A percentile compares a stretch with the other conserved stretches of the same genome.
phyloP scores from a whole-genome alignment of 2,113 vertebrate genomes.

The Anguilla japonica region DNA sequence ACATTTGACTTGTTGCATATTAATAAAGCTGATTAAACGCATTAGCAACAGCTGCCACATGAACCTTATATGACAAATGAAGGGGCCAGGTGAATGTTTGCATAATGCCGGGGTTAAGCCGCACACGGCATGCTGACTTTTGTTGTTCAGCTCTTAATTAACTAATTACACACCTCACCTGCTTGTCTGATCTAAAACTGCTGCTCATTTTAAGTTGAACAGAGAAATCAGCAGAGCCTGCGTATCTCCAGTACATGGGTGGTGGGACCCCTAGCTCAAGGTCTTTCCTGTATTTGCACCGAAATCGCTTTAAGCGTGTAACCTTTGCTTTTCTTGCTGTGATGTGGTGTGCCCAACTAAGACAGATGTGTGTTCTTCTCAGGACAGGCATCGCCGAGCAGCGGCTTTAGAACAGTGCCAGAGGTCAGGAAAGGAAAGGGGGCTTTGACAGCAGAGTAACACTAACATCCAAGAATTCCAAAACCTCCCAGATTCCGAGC shows the following conservation, averaged over 20 bases:
- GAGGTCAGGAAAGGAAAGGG: not conserved
- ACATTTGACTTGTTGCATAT: too few species aligned
- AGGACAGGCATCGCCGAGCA: not conserved
- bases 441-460: conserved; percentile 3
- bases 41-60: too few species aligned
- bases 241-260: not conserved
- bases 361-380: not conserved
- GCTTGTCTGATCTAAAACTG: not conserved
- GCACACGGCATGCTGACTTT: too few species aligned
- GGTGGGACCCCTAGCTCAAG: not conserved
- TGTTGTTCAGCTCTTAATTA: too few species aligned
- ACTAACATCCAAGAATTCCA: not conserved
- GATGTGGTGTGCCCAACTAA: not conserved
- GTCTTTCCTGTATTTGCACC: not conserved
- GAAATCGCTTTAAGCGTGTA: not conserved
- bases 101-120: not conserved
- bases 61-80: too few species aligned
- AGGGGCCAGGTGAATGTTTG: not conserved
- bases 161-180: not conserved
- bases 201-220: not conserved
- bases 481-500: not conserved
- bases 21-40: too few species aligned
- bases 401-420: not conserved
- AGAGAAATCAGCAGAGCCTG: not conserved
- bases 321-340: too few species aligned